Conservation (phyloP, 2,888 invertebrate species). For the Leucoma salicis region DNA sequence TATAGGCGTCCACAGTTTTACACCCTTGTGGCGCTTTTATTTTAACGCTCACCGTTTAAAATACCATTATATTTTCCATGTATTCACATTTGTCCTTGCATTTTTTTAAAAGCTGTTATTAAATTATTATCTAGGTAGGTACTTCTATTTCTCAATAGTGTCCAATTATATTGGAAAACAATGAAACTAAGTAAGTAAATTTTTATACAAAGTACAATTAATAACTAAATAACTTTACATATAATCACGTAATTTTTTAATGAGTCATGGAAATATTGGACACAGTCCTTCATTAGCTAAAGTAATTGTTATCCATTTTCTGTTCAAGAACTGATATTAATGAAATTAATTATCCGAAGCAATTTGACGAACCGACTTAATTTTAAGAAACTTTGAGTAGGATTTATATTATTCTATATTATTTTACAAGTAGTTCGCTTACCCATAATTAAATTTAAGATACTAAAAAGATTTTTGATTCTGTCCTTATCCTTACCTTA, state of each 20-base stretch:
- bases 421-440: too few relatives aligned
- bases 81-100: too few relatives aligned
- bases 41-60: neutral
- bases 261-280: constrained; percentile 1
- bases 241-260: constrained; percentile 3
- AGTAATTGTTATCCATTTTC: constrained; percentile 11
- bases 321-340: constrained; percentile 8
- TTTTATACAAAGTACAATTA: too few relatives aligned
- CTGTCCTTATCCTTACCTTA: too few relatives aligned
- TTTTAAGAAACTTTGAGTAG: constrained; percentile 8
- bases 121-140: too few relatives aligned
- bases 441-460: too few relatives aligned
- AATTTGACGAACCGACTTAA: constrained; percentile 8
- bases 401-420: too few relatives aligned
- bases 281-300: constrained; percentile 10
- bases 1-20: constrained; percentile 3
- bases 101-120: too few relatives aligned
- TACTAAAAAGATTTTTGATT: too few relatives aligned
- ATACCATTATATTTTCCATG: neutral
- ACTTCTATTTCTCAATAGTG: too few relatives aligned
- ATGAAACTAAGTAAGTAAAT: too few relatives aligned
- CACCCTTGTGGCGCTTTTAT: constrained; percentile 1
- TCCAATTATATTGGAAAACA: too few relatives aligned
- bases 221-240: neutral
- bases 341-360: constrained; percentile 14